A percentile compares a stretch with the other conserved stretches of the same genome.
Conservation (phyloP, 2,113 vertebrate species). For the Cynoglossus semilaevis region DNA sequence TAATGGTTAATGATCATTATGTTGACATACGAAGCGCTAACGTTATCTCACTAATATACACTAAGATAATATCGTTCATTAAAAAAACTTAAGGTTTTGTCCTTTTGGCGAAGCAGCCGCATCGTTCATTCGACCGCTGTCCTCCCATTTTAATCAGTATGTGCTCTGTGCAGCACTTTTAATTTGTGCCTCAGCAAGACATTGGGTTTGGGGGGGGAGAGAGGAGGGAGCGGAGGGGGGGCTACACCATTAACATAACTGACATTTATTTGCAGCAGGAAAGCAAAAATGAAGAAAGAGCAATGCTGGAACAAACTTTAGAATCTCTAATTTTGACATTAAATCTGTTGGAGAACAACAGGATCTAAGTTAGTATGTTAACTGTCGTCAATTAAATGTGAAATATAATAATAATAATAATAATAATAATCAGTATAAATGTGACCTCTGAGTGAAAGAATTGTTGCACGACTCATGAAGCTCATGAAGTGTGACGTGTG, state of each 20-base stretch:
- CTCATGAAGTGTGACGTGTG: slow-evolving; percentile 18
- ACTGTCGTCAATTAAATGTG: too few species aligned
- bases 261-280: too few species aligned
- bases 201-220: too few species aligned
- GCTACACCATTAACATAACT: too few species aligned
- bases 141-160: slow-evolving; percentile 20
- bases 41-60: neutral
- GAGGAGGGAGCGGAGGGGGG: too few species aligned
- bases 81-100: slow-evolving; percentile 7
- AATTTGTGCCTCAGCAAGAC: slow-evolving; percentile 29
- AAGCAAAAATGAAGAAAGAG: too few species aligned
- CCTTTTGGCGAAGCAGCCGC: slow-evolving; percentile 9
- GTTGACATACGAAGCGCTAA: neutral
- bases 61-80: slow-evolving; percentile 3
- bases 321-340: too few species aligned
- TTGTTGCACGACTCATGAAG: neutral
- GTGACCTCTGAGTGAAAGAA: neutral
- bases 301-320: too few species aligned
- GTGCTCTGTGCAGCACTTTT: slow-evolving; percentile 17
- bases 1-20: neutral
- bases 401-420: too few species aligned
- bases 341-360: neutral
- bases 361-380: too few species aligned
- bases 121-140: slow-evolving; percentile 30
- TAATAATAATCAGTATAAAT: too few species aligned